Conservation (phyloP, 2,113 vertebrate species). For the Thinocorus orbignyianus region DNA sequence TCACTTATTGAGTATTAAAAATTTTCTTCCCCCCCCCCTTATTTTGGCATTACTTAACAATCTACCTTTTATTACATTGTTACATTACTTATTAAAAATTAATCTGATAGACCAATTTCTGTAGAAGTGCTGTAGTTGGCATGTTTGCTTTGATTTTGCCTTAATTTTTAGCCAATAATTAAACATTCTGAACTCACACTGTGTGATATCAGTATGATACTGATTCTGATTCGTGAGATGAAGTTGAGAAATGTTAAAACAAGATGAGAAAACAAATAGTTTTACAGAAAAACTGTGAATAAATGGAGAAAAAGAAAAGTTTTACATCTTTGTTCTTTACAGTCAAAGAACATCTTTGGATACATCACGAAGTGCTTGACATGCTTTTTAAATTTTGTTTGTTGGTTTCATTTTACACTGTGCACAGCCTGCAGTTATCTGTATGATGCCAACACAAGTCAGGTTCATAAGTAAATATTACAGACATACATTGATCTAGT, state of each 20-base stretch:
- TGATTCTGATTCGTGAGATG: not conserved
- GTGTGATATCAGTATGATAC: not conserved
- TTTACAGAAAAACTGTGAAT: not conserved
- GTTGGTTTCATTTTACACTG: not conserved
- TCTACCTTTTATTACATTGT: not conserved
- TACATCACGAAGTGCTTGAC: not conserved
- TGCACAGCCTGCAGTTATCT: not conserved
- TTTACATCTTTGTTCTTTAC: not conserved
- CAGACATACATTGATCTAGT: not conserved
- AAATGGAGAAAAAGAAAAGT: not conserved
- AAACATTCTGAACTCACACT: not conserved
- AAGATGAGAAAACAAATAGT: not conserved
- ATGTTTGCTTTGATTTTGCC: not conserved
- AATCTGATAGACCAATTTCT: not conserved
- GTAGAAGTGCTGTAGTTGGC: not conserved
- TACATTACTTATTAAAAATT: not conserved
- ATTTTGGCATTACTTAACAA: not conserved
- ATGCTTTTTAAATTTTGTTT: not conserved
- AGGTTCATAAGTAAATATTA: not conserved
- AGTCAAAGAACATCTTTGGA: not conserved
- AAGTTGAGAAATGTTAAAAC: not conserved
- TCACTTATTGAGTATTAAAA: not conserved
- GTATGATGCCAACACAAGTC: not conserved
- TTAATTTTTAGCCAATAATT: not conserved
- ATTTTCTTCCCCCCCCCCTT: not conserved